These are phyloP conservation scores for Bombus superbus DNA, from an alignment of 1,140 invertebrate species.

Conservation along the genomic window DNA sequence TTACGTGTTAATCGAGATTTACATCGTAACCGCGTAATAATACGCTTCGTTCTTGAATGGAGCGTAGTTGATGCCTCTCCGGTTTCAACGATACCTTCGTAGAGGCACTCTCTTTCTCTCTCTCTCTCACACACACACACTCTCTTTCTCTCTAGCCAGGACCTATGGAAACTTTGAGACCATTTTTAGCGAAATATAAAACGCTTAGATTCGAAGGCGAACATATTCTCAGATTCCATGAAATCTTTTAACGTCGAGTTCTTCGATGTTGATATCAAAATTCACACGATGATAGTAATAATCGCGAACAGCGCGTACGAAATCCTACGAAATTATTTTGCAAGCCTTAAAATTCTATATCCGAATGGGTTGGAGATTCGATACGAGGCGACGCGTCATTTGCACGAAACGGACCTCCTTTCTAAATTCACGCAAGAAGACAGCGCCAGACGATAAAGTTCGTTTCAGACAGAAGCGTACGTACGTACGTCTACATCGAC, in stretches of 20 bases:
- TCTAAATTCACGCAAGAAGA: background rate
- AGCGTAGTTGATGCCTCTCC: slow-evolving; percentile 3
- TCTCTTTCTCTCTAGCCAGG: background rate
- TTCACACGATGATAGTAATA: too few species aligned
- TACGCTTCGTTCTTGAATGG: slow-evolving; percentile 18
- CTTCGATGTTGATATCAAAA: too few species aligned
- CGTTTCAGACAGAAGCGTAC: background rate
- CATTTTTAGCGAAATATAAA: background rate
- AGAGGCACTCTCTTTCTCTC: background rate
- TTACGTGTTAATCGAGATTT: slow-evolving; percentile 55
- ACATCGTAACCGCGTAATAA: slow-evolving; percentile 51
- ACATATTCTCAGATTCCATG: too few species aligned
- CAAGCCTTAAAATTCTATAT: background rate
- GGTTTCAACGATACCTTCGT: background rate
- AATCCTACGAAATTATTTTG: too few species aligned
- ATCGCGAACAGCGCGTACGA: too few species aligned
- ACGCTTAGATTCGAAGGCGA: background rate
- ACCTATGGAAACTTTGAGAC: background rate
- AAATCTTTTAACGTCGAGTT: too few species aligned
- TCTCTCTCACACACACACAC: too few species aligned
- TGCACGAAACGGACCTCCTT: background rate
- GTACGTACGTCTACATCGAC: background rate
- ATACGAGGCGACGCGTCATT: background rate
- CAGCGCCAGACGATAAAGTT: background rate
- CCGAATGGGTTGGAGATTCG: background rate